These are phyloP conservation scores for Neopipo cinnamomea DNA, from an alignment of 2,113 vertebrate species.

Conservation along the genomic window DNA sequence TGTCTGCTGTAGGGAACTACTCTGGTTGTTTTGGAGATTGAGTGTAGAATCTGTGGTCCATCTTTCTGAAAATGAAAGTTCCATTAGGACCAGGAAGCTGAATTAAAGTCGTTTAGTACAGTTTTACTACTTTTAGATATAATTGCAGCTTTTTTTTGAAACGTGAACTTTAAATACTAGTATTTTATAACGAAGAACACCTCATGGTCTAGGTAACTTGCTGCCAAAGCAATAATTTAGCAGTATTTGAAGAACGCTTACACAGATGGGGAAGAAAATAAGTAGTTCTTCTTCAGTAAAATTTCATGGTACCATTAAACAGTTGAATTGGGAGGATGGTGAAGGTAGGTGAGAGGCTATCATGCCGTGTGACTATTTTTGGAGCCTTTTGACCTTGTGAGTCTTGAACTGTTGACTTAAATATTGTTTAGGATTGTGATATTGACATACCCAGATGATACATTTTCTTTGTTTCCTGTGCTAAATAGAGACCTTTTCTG, in stretches of 20 bases:
- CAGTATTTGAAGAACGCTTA: not conserved
- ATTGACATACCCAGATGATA: not conserved
- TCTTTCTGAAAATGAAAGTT: not conserved
- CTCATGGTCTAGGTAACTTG: not conserved
- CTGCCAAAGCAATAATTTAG: not conserved
- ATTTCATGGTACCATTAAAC: not conserved
- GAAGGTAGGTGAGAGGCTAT: not conserved
- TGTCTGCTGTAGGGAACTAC: not conserved
- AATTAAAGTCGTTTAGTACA: not conserved
- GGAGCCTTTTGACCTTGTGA: not conserved
- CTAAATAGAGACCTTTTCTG: not conserved
- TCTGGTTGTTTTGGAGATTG: not conserved
- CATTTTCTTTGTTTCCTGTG: not conserved
- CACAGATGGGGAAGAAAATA: not conserved
- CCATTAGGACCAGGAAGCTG: not conserved
- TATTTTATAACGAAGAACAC: not conserved
- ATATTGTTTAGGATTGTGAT: not conserved
- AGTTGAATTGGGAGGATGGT: not conserved
- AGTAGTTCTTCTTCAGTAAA: not conserved
- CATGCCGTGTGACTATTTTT: rapidly evolving
- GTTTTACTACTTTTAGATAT: not conserved
- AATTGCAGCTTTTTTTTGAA: not conserved
- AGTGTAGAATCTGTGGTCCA: not conserved
- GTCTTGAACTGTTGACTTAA: not conserved
- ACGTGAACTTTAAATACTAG: not conserved